Conservation (phyloP, 1,140 invertebrate genomes). For the Magallana ariakensis region DNA sequence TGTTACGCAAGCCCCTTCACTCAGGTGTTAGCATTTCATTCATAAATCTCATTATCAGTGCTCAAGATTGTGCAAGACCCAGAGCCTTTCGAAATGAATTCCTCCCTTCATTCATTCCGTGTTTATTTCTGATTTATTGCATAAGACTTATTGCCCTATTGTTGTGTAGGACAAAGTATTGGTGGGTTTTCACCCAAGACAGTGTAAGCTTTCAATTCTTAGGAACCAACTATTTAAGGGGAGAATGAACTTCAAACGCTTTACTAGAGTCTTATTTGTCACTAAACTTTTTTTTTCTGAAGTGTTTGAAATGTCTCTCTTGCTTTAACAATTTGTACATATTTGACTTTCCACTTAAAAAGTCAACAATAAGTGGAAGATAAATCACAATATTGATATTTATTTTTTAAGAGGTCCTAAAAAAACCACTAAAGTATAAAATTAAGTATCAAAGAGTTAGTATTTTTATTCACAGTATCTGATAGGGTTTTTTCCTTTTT, state of each 20-base stretch:
- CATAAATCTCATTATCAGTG: slow-evolving; percentile 27
- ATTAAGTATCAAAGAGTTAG: too few species aligned
- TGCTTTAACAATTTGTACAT: not conserved
- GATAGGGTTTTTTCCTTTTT: not conserved
- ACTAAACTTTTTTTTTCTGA: not conserved
- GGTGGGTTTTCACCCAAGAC: not conserved
- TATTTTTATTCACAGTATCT: not conserved
- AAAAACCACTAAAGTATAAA: too few species aligned
- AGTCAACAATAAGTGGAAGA: not conserved
- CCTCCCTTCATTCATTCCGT: not conserved
- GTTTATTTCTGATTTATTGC: slow-evolving; percentile 5
- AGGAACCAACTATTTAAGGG: not conserved
- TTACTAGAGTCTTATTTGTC: not conserved
- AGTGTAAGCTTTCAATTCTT: not conserved
- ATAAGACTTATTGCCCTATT: not conserved
- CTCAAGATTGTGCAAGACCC: not conserved
- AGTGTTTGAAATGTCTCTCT: not conserved
- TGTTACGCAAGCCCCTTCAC: slow-evolving; percentile 19
- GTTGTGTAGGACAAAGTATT: not conserved
- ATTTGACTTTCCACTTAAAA: not conserved
- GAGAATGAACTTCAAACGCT: slow-evolving; percentile 16
- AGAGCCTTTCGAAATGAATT: not conserved
- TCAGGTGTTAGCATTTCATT: slow-evolving; percentile 34
- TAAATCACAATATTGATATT: not conserved
- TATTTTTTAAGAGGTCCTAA: not conserved